Evolutionary conservation across 2,888 invertebrate species (phyloP), one percentile per base, ranked within the genome.

Genomic region (Gymnoscelis rufifasciata): DNA sequence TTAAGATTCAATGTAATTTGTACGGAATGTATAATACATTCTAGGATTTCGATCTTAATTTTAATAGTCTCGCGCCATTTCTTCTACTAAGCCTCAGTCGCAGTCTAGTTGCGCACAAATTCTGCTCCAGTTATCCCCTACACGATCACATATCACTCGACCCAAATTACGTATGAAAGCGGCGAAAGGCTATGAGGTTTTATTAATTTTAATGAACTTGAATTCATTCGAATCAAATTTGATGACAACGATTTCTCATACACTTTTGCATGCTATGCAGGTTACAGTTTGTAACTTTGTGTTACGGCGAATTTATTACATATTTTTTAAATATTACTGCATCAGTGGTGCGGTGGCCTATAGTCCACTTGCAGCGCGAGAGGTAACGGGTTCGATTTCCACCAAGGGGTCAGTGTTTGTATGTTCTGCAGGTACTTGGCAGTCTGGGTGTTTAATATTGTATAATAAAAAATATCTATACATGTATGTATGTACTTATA

Each of bases 81-180:
- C 74, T 70, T 67, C 64, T 58, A 60, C 57, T 65, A 61, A 69
- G 70, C 66, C 72, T 78, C 83, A 84, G 75, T 79, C 76, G 76
- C 83, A 84, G 76, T 83, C 84, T 86, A 84, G 66, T 86, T 80
- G 60, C 57, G 58, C 60, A 73, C 75, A 68, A 74, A 83, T 78
- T 83, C 71, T 83, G 84, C 81, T 75, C 82, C 76, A 82, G 70
- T 83, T 74, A 80, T 78, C 74, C 68, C 60, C 69, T 71, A 68
- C 61, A 69, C 61, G 81, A 83, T 86, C 83, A 78, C 74, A 80
- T 84, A 79, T 83, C 80, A 76, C 73, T 70, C 66, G 79, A 73
- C 74, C 74, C 66, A 68, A 80, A 80, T 82, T 71, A 69, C 67
- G 54, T 64, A 70, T 62, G 68, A 70, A 70, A 77, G 73, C 66